A percentile compares a stretch with the other conserved stretches of the same genome.
phyloP scores from a whole-genome alignment of 2,888 invertebrate species.

The Tenthredo distinguenda region DNA sequence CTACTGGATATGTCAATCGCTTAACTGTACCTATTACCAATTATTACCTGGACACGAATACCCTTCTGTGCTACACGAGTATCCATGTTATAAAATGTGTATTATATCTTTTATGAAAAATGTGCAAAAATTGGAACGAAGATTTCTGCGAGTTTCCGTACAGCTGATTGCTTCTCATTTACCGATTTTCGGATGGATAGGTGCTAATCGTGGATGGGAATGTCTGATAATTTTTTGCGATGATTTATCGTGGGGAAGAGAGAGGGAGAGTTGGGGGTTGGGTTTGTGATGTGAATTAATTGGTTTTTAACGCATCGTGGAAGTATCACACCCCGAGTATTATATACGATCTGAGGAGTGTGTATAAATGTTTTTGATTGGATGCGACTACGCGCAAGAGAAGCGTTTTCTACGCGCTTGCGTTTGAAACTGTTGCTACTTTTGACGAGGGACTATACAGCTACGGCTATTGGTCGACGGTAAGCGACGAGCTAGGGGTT shows the following conservation, averaged over 20 bases:
- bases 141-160: neutral
- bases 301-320: neutral
- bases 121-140: too few relatives aligned
- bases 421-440: constrained; percentile 72
- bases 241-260: neutral
- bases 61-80: too few relatives aligned
- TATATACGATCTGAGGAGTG: neutral
- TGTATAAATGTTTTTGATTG: constrained; percentile 35
- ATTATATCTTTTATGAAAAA: too few relatives aligned
- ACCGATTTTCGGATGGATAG: too few relatives aligned
- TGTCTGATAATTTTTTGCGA: neutral
- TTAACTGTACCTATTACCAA: neutral
- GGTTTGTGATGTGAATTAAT: neutral
- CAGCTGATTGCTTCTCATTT: neutral
- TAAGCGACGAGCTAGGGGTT: constrained; percentile 59
- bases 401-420: constrained; percentile 65
- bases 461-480: constrained; percentile 64
- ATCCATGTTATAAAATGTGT: too few relatives aligned
- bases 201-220: too few relatives aligned
- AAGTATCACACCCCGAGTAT: neutral
- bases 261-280: neutral
- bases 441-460: constrained; percentile 35
- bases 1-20: constrained; percentile 3
- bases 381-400: constrained; percentile 19
- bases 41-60: neutral